Percentiles rank a stretch among this genome's conserved stretches.
phyloP scores from a whole-genome alignment of 2,888 invertebrate species.

The Agrochola lychnidis region DNA sequence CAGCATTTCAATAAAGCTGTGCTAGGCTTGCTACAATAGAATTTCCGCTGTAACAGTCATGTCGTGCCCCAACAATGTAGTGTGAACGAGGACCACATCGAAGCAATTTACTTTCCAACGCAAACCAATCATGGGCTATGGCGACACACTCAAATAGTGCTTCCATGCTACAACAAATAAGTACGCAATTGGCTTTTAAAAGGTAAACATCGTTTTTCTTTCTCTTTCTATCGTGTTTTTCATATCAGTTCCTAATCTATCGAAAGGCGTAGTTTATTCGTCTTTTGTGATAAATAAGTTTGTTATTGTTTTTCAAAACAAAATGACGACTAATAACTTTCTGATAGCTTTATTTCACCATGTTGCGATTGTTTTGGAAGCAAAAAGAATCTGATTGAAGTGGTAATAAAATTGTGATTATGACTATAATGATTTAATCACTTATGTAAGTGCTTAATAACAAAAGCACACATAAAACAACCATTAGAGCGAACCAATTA shows the following conservation, averaged over 20 bases:
- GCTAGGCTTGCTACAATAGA: conserved; percentile 36
- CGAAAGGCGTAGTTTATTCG: background rate
- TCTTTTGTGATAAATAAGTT: background rate
- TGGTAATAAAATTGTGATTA: conserved; percentile 13
- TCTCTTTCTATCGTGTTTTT: background rate
- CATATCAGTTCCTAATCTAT: background rate
- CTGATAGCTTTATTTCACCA: background rate
- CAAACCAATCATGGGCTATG: conserved; percentile 82
- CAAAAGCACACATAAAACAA: conserved; percentile 51
- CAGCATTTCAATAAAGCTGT: conserved; percentile 22
- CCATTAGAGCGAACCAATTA: conserved; percentile 53
- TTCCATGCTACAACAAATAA: conserved; percentile 37
- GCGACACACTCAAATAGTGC: conserved; percentile 57
- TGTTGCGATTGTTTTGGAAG: background rate
- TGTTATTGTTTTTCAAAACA: background rate
- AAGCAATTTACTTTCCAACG: conserved; percentile 88
- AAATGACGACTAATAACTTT: background rate
- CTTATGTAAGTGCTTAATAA: conserved; percentile 19
- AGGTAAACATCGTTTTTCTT: conserved; percentile 20
- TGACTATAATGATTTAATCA: conserved; percentile 36
- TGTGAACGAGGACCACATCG: conserved; percentile 68
- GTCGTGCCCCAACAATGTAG: conserved; percentile 40
- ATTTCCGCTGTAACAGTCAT: conserved; percentile 41
- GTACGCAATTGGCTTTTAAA: conserved; percentile 19
- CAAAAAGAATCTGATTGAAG: background rate